Percentiles rank a stretch among this genome's conserved stretches.
These are phyloP conservation scores for Cochlearius cochlearius DNA, from an alignment of 2,113 vertebrate genomes.

Conservation along the genomic window DNA sequence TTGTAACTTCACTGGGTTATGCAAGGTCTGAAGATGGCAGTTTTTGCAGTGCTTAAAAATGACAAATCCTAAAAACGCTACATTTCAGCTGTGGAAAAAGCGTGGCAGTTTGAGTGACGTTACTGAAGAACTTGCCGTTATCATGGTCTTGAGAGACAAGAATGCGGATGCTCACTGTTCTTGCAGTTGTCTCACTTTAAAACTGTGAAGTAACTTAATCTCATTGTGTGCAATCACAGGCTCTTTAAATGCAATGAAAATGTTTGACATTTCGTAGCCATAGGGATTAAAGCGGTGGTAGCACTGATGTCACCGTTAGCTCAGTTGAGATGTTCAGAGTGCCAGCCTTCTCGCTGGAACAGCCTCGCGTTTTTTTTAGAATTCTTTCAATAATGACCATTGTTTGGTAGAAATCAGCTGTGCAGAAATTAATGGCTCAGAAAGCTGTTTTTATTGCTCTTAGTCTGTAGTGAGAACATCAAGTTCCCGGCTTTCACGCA, in stretches of 20 bases:
- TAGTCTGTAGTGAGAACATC: conserved; percentile 64
- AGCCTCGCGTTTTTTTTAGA: conserved; percentile 10
- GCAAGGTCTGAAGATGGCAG: background rate
- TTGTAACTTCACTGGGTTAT: background rate
- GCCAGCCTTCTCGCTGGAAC: conserved; percentile 37
- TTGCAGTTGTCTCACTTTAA: background rate
- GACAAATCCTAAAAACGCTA: background rate
- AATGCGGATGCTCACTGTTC: accelerated
- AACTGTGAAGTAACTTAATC: background rate
- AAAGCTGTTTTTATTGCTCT: conserved; percentile 66
- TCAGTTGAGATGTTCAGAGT: background rate
- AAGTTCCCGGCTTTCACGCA: conserved; percentile 50
- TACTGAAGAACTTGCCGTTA: background rate
- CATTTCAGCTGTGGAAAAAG: background rate
- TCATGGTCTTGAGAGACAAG: accelerated
- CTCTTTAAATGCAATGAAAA: background rate
- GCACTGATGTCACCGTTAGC: conserved; percentile 37
- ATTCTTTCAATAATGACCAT: conserved; percentile 68
- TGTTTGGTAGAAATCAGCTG: conserved; percentile 70
- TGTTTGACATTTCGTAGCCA: conserved; percentile 37
- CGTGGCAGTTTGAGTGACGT: background rate
- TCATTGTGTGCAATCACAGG: accelerated
- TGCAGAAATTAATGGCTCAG: conserved; percentile 68
- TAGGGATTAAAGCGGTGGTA: conserved; percentile 38
- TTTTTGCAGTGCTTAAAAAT: background rate